Base-by-base conservation (phyloP, 2,888 invertebrate species). In the Panorpa germanica region DNA sequence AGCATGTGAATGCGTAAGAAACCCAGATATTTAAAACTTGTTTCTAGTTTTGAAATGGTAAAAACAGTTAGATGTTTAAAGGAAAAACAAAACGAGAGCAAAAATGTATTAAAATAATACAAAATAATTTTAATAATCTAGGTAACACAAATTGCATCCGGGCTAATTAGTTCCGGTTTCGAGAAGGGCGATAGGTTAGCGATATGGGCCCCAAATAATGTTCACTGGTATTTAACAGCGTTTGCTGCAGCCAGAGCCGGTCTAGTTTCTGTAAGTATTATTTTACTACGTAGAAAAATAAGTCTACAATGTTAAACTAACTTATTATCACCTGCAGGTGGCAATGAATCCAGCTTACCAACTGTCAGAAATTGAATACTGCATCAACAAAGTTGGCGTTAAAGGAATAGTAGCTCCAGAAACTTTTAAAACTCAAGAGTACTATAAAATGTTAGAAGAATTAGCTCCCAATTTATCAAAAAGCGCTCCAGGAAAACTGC, bases 131-230 rank as follows among this genome's bases (percentile, higher is more conserved):
- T n/a, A n/a, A n/a, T n/a, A n/a, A n/a, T n/a, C n/a, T n/a, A n/a
- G n/a, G n/a, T n/a, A n/a, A n/a, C n/a, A n/a, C n/a, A n/a, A n/a
- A n/a, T n/a, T n/a, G n/a, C n/a, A n/a, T n/a, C n/a, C n/a, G n/a
- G n/a, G n/a, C n/a, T n/a, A n/a, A n/a, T n/a, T n/a, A n/a, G n/a
- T n/a, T n/a, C n/a, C n/a, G n/a, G n/a, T n/a, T n/a, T n/a, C n/a
- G n/a, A n/a, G n/a, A n/a, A n/a, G 35, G 83, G 82, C 0, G 86
- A 90, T 44, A 53, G 78, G 4, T 45, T 91, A 2, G 88, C 78
- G 0, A 55, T 90, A 12, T 85, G 82, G 80, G 68, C 75, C 0
- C 82, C 85, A 14, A 90, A 86, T 53, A 57, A 60, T 21, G 50
- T 65, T 3, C 73, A 81, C 41, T 90, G 83, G 83, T 59, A 76